A percentile compares a stretch with the other conserved stretches of the same genome.
phyloP scores from a whole-genome alignment of 1,140 invertebrate genomes.

The Leptinotarsa undecemlineata region DNA sequence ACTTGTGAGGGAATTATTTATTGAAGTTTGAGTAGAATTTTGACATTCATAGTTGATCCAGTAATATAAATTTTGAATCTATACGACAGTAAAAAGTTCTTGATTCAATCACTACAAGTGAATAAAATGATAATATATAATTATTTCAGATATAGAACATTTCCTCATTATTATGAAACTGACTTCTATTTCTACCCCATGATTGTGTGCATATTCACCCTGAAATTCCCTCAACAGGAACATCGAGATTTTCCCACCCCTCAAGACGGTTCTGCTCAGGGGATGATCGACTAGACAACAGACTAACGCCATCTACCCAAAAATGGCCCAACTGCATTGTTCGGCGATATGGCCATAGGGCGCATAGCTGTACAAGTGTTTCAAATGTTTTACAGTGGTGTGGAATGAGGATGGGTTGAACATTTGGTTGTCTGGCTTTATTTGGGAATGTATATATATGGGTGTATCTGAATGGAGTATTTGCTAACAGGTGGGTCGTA shows the following conservation, averaged over 20 bases:
- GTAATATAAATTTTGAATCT: no score
- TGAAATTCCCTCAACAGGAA: no score
- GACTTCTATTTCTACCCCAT: no score
- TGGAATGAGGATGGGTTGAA: neutral
- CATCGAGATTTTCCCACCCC: neutral
- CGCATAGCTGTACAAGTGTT: neutral
- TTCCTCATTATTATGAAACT: no score
- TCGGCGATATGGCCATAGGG: conserved; percentile 14
- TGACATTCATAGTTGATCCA: no score
- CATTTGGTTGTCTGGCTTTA: neutral
- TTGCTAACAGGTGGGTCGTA: neutral
- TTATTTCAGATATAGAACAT: no score
- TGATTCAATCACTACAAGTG: no score
- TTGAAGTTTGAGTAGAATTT: no score
- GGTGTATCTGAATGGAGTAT: neutral
- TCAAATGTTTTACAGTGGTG: neutral
- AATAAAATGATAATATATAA: no score
- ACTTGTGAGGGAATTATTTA: no score
- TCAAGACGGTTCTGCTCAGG: conserved; percentile 2
- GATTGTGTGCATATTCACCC: no score
- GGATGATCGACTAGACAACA: neutral
- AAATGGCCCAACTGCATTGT: neutral
- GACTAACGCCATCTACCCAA: conserved; percentile 9
- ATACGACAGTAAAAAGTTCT: no score
- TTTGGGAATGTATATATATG: neutral